Evolutionary conservation across 2,888 invertebrate genomes (phyloP).

Genomic region (Aelia acuminata): DNA sequence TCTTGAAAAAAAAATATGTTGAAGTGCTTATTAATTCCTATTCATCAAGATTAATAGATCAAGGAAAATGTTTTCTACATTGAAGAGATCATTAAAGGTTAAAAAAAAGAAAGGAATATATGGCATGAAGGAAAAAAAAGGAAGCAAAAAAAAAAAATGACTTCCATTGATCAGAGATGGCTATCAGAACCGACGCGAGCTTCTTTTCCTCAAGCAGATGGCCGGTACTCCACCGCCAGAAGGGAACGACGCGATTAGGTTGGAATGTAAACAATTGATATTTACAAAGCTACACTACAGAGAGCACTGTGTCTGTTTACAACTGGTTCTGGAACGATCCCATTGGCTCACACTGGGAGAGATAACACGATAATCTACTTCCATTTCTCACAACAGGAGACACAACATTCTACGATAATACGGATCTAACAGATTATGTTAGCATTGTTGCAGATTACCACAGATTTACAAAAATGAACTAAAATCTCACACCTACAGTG

Average conservation of each 20-base stretch:
- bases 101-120: background rate
- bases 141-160: background rate
- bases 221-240: background rate
- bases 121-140: background rate
- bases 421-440: background rate
- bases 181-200: background rate
- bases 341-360: background rate
- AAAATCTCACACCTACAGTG: no score
- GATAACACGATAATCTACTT: background rate
- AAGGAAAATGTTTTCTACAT: background rate
- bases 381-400: background rate
- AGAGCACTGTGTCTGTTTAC: background rate
- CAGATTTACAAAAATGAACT: no score
- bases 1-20: background rate
- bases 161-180: background rate
- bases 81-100: background rate
- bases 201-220: background rate
- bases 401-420: background rate
- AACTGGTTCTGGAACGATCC: no score
- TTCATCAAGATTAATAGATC: background rate
- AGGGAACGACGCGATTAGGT: background rate
- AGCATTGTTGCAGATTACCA: no score
- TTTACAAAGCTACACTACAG: background rate
- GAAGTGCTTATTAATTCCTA: background rate
- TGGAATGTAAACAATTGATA: background rate